Evolutionary conservation across 2,888 invertebrate species (phyloP), one percentile per base, ranked within the genome.

Genomic region (Junonia oenone): DNA sequence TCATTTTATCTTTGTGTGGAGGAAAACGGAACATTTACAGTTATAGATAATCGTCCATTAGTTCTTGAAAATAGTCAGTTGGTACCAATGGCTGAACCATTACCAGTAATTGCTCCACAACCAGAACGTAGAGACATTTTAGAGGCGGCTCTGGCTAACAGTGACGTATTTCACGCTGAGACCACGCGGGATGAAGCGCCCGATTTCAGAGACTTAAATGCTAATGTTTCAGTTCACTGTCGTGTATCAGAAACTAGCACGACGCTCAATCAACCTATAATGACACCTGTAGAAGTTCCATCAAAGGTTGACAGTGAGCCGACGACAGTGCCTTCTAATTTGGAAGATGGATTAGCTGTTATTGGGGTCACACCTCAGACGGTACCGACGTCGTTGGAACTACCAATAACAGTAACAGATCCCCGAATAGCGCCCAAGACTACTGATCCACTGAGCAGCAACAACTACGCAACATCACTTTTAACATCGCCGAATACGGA

Each of bases 271-370:
- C 95, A 94, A 76, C 95, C 96, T 0, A 96, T 96, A 51, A 96
- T 96, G 96, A 94, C 96, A 1, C 94, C 96, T 0, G 81, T 94
- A 22, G 96, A 96, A 77, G 91, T 94, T 19, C 95, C 95, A 4
- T 90, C 91, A 33, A 93, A 83, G 60, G 78, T 63, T n/a, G 78
- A 76, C 55, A 66, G 67, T 15, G 83, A 79, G 63, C 81, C 80
- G 15, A 61, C 78, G 1, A 61, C 78, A 1, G 64, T 81, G 49
- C 72, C 81, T n/a, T 65, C 80, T 4, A 80, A 74, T 66, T 70
- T 93, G 57, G 92, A 92, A 45, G 92, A 89, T 54, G 92, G 91
- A 40, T 78, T 92, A 13, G 92, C 92, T 0, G 91, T 91, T 0
- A 91, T 92, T 56, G 93, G 93, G 15, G 92, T 92, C 3, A 86